Conservation (phyloP, 2,888 invertebrate species). For the Rosalia funebris region DNA sequence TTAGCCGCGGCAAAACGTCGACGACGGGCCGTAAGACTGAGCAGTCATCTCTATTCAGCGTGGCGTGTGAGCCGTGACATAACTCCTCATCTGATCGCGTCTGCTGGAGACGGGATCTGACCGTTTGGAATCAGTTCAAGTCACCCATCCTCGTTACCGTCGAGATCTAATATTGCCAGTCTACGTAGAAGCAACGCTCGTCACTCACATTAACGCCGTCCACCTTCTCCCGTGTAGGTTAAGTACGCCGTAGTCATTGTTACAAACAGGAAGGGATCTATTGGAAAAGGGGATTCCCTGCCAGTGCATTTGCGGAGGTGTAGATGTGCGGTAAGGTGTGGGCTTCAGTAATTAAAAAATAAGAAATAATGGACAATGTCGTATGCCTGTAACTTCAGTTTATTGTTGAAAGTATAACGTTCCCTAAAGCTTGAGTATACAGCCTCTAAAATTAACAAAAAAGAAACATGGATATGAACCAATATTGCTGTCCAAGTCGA, state of each 20-base stretch:
- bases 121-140: conserved; percentile 52
- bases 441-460: no score
- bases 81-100: conserved; percentile 51
- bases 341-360: no score
- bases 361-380: no score
- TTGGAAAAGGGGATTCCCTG: not conserved
- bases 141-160: conserved; percentile 51
- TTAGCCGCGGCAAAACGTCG: not conserved
- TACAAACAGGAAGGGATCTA: not conserved
- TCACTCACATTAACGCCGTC: conserved; percentile 43
- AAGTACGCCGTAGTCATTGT: conserved; percentile 1
- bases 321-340: no score
- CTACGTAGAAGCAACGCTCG: conserved; percentile 42
- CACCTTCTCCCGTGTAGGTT: conserved; percentile 13
- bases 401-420: no score
- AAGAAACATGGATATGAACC: no score
- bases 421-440: no score
- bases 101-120: conserved; percentile 49
- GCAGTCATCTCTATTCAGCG: conserved; percentile 49
- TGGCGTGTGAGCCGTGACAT: conserved; percentile 49
- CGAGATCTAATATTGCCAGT: conserved; percentile 41
- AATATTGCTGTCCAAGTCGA: no score
- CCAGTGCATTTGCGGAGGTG: no score
- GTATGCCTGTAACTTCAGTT: no score
- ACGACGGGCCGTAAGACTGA: conserved; percentile 5